Evolutionary conservation across 2,113 vertebrate genomes (phyloP).

Genomic region (Coreoperca whiteheadi): DNA sequence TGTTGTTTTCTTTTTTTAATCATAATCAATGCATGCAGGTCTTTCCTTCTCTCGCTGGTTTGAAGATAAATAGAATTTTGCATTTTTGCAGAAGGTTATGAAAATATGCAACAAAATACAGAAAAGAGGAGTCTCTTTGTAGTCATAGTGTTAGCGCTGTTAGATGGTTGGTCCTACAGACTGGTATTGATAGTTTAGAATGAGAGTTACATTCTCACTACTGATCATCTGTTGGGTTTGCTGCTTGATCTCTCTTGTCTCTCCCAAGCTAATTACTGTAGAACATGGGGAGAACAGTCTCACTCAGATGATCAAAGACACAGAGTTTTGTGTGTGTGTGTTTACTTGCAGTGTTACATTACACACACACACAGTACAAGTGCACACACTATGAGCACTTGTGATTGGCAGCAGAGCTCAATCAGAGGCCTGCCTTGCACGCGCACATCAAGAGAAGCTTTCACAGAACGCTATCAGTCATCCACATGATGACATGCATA

Average conservation of each 20-base stretch:
- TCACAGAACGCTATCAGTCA: slow-evolving; percentile 77
- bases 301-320: slow-evolving; percentile 71
- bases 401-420: slow-evolving; percentile 77
- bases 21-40: not conserved
- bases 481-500: slow-evolving; percentile 75
- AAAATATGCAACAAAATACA: not conserved
- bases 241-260: slow-evolving; percentile 65
- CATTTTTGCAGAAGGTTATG: not conserved
- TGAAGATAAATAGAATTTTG: slow-evolving; percentile 3
- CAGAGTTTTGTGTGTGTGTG: slow-evolving; percentile 35
- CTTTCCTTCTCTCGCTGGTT: not conserved
- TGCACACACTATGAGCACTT: slow-evolving; percentile 3
- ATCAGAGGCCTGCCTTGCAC: slow-evolving; percentile 67
- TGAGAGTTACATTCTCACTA: slow-evolving; percentile 38
- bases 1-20: not conserved
- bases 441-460: slow-evolving; percentile 64
- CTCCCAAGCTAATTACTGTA: slow-evolving; percentile 65
- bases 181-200: slow-evolving; percentile 39
- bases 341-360: too few relatives aligned
- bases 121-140: not conserved
- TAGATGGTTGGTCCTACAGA: slow-evolving; percentile 2
- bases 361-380: slow-evolving; percentile 44
- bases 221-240: slow-evolving; percentile 52
- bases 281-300: slow-evolving; percentile 66
- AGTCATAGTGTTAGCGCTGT: not conserved